Base-by-base conservation (phyloP, 2,113 vertebrate species). In the Equus przewalskii region DNA sequence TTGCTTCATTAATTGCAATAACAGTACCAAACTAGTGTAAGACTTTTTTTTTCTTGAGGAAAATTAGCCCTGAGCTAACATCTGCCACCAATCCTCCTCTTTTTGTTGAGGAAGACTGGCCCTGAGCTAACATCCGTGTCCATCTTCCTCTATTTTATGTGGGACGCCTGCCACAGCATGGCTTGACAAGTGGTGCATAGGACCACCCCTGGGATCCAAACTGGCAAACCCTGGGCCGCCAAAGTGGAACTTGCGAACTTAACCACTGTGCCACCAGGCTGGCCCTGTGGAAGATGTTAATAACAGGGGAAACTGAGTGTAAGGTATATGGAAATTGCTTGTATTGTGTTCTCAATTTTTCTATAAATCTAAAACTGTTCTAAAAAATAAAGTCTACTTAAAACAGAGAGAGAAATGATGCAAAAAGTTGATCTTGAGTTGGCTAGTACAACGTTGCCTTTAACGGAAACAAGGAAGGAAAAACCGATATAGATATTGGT, bases 341-440 rank as follows among this genome's bases (percentile, higher is more conserved):
- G 5, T 73, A 83, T n/a, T 28, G 83, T 73, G 18, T 96, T 94
- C 65, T 72, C 24, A 93, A 91, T 30, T 96, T 82, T 83, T 73
- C 95, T 79, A 41, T 70, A 93, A 85, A 87, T 87, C 75, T 60
- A 86, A 91, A 81, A 70, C 54, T 69, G 26, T 95, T 93, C 51
- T 69, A 72, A 89, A 85, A 93, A 72, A 76, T 51, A 58, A 82
- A 82, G 24, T 96, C 41, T 65, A 95, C 44, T 89, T 75, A 90
- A 86, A 93, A 86, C 58, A 92, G 36, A 88, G 3, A 67, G 49
- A 70, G 64, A 78, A 36, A 97, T 33, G 10, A 70, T 58, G n/a
- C 26, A 94, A 51, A 51, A 67, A 36, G 58, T 67, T 88, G 41
- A 58, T 75, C 18, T 83, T 87, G 70, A 72, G 16, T 83, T 83